Percentiles rank a stretch among this genome's conserved stretches.
phyloP scores from a whole-genome alignment of 2,113 vertebrate genomes.

The Sisor rabdophorus region DNA sequence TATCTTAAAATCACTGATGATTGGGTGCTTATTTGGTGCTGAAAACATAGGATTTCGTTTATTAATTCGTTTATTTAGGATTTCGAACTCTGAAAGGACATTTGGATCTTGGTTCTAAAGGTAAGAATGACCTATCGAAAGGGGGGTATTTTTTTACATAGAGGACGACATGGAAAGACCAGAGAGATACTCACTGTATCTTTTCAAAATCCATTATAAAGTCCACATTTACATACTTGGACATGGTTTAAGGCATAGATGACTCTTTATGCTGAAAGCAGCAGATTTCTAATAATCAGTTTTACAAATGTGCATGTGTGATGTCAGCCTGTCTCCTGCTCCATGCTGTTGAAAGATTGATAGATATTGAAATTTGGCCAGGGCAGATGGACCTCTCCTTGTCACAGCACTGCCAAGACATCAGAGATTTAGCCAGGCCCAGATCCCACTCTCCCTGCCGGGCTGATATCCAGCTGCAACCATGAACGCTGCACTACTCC shows the following conservation, averaged over 20 bases:
- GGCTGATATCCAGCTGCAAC: conserved; percentile 42
- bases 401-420: conserved; percentile 44
- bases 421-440: conserved; percentile 42
- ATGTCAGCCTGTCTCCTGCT: conserved; percentile 10
- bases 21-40: conserved; percentile 45
- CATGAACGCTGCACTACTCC: conserved; percentile 6
- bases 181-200: conserved; percentile 15
- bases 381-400: conserved; percentile 46
- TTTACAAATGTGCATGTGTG: conserved; percentile 8
- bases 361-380: conserved; percentile 40
- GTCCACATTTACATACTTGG: conserved; percentile 28
- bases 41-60: conserved; percentile 44
- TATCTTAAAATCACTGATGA: conserved; percentile 48
- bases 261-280: conserved; percentile 13
- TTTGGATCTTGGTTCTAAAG: conserved; percentile 19
- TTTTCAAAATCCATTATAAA: conserved; percentile 24
- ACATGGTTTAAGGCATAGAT: conserved; percentile 9
- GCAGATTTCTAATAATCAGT: neutral
- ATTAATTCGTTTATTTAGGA: too few relatives aligned
- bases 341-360: conserved; percentile 30
- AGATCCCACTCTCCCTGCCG: conserved; percentile 35
- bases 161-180: conserved; percentile 30
- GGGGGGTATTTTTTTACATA: conserved; percentile 20
- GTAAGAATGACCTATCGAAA: conserved; percentile 22
- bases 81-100: conserved; percentile 32